These are phyloP conservation scores for Rhinopomastus cyanomelas DNA, from an alignment of 2,113 vertebrate species.

Conservation along the genomic window DNA sequence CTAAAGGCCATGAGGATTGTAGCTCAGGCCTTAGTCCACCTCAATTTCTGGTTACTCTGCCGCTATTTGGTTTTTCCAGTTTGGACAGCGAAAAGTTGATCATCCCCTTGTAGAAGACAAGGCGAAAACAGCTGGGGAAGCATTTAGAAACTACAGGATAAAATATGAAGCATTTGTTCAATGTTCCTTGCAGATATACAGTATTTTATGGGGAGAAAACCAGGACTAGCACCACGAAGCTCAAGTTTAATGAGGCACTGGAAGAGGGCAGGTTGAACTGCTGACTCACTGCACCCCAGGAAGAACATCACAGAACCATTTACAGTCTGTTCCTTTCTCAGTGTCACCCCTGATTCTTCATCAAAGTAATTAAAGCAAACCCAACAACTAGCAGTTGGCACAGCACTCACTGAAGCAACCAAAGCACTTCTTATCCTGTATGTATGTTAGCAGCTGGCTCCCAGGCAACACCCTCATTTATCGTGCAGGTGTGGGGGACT, in stretches of 20 bases:
- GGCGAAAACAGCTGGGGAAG: neutral
- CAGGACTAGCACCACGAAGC: neutral
- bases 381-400: neutral
- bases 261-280: neutral
- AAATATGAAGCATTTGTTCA: neutral
- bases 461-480: neutral
- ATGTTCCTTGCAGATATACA: neutral
- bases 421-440: neutral
- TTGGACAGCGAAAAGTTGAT: neutral
- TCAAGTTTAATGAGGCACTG: neutral
- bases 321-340: neutral
- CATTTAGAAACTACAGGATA: neutral
- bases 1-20: neutral
- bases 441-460: neutral
- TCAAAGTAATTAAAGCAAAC: conserved; percentile 22
- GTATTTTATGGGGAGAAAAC: rapidly evolving
- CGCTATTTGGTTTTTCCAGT: neutral
- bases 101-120: neutral
- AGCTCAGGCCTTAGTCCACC: neutral
- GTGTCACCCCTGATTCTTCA: neutral
- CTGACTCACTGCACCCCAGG: neutral
- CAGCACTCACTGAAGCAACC: neutral
- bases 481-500: neutral
- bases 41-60: neutral
- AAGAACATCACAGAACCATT: conserved; percentile 1